Base-by-base conservation (phyloP, 2,113 vertebrate species). In the Rhipidura dahli region DNA sequence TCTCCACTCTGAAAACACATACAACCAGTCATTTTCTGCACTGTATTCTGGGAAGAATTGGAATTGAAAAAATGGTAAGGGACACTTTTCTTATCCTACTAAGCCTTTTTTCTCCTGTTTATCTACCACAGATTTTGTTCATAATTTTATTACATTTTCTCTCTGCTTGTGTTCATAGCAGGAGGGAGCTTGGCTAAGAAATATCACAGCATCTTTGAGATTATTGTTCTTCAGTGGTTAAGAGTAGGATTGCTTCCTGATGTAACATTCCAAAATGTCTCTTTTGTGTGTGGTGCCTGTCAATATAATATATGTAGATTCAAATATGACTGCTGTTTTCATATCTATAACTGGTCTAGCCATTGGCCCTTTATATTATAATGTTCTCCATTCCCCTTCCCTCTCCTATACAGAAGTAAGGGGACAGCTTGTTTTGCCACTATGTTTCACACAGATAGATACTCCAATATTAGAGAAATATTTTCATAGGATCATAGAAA, bases 291-390 rank as follows among this genome's bases (percentile, higher is more conserved):
- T 76, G 18, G 19, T 95, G 53, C 39, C 81, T 93, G 66, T 70
- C 84, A 91, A 77, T 85, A 47, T 59, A 95, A 87, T 65, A 69
- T 15, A 94, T 72, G 33, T 19, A 90, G 50, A 90, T 87, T 85
- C 35, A 91, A 95, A 90, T 80, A 69, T 76, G n/a, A 76, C 21
- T 85, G 6, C 37, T 95, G 42, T 65, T 95, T 95, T 89, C 82
- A 35, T 68, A 76, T 19, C 37, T 87, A 11, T 79, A 91, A 71
- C n/a, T 49, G 44, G 13, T 72, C 49, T 91, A 89, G 17, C 11
- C n/a, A 45, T 73, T 84, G 6, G 87, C 11, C 17, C 33, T 89
- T 89, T 39, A 37, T 49, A 26, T 78, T 79, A 50, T 26, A 39
- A 39, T 39, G 17, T 54, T 69, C 27, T 87, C 10, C 30, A 50